phyloP scores from a whole-genome alignment of 2,113 vertebrate species.

The Lonchura striata region DNA sequence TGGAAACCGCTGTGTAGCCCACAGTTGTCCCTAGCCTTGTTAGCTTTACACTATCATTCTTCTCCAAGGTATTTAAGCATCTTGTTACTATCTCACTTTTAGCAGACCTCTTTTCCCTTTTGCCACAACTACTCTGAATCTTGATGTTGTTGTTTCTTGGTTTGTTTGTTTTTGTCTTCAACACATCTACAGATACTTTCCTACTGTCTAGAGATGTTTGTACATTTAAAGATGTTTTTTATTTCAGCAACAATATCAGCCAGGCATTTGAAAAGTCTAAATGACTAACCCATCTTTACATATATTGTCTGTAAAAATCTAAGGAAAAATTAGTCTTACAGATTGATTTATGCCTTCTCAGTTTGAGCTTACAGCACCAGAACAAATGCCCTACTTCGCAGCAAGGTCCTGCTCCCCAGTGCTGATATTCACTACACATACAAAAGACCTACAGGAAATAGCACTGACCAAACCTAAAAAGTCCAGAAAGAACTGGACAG shows the following conservation, averaged over 20 bases:
- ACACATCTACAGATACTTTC: background rate
- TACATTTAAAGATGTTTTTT: background rate
- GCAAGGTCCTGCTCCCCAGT: background rate
- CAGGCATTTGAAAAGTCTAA: background rate
- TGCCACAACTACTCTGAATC: background rate
- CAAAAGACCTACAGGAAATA: background rate
- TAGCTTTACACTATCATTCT: background rate
- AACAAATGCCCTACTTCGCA: background rate
- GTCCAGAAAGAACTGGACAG: background rate
- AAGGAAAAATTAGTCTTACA: background rate
- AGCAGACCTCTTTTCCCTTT: background rate
- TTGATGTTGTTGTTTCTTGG: background rate
- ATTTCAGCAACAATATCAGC: background rate
- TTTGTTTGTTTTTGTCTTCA: background rate
- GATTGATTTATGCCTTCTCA: background rate
- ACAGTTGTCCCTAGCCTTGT: background rate
- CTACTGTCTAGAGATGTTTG: background rate
- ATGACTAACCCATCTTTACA: background rate
- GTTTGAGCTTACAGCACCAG: background rate
- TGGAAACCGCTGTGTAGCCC: background rate
- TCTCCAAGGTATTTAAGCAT: background rate
- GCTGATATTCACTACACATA: background rate
- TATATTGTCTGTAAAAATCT: background rate
- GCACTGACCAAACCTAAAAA: background rate
- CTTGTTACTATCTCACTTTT: background rate